These are phyloP conservation scores for Plebejus anna DNA, from an alignment of 2,888 invertebrate genomes.

Conservation along the genomic window DNA sequence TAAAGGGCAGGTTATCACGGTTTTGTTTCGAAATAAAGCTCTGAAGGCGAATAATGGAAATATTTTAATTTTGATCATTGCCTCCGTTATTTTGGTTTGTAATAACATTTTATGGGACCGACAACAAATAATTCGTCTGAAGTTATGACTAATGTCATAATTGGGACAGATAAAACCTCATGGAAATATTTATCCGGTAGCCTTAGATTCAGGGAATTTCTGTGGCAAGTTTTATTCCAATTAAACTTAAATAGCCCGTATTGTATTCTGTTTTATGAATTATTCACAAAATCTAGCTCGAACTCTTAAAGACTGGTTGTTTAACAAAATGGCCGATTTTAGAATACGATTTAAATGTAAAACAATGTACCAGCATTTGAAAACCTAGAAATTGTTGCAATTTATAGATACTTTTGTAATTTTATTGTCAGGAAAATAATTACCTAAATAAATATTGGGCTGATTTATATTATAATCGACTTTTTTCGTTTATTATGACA, in stretches of 20 bases:
- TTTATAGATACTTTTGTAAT: neutral
- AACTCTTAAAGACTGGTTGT: conserved; percentile 13
- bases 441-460: neutral
- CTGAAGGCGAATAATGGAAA: conserved; percentile 41
- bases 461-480: neutral
- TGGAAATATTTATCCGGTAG: conserved; percentile 3
- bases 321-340: conserved; percentile 20
- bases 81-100: conserved; percentile 28
- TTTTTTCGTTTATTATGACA: neutral
- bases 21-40: conserved; percentile 43
- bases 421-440: neutral
- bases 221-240: conserved; percentile 22
- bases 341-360: conserved; percentile 15
- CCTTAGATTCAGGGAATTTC: neutral
- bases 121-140: neutral
- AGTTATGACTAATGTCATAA: conserved; percentile 26
- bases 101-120: conserved; percentile 12
- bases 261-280: conserved; percentile 20
- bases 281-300: conserved; percentile 8
- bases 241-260: conserved; percentile 16
- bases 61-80: conserved; percentile 39
- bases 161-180: neutral
- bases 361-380: neutral
- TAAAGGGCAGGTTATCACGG: conserved; percentile 46
- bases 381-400: neutral